Evolutionary conservation across 2,797 vertebrate species (phyloP).

Genomic region (Sebastes taczanowskii): DNA sequence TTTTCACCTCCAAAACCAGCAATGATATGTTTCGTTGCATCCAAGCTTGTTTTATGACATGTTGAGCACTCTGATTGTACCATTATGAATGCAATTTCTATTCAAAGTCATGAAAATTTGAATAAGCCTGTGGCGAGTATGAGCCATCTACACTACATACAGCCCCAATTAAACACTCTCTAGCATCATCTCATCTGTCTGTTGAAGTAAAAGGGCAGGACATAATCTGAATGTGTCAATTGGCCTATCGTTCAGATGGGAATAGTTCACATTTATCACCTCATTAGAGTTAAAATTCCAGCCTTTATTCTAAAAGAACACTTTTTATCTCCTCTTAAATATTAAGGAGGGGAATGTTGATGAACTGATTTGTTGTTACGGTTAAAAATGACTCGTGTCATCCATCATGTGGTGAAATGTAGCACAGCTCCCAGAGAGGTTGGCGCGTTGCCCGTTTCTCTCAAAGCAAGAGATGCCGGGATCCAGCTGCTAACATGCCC

Average conservation of each 20-base stretch:
- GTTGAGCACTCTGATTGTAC: conserved; percentile 34
- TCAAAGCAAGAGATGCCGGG: conserved; percentile 32
- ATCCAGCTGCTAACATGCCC: conserved; percentile 63
- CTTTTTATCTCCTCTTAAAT: conserved; percentile 40
- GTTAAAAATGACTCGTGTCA: conserved; percentile 67
- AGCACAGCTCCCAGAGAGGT: conserved; percentile 71
- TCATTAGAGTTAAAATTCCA: conserved; percentile 39
- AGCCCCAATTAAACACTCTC: conserved; percentile 28
- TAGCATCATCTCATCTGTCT: conserved; percentile 20
- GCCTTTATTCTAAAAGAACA: conserved; percentile 14
- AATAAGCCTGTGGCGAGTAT: conserved; percentile 24
- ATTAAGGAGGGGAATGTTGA: conserved; percentile 44
- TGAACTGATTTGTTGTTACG: conserved; percentile 61
- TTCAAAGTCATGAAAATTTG: conserved; percentile 58
- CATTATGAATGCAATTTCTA: conserved; percentile 26
- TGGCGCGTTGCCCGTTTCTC: conserved; percentile 61
- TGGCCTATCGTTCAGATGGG: conserved; percentile 8
- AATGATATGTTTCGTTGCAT: conserved; percentile 21
- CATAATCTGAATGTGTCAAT: conserved; percentile 41
- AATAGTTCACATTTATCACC: conserved; percentile 28
- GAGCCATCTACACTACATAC: neutral
- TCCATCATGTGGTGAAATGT: conserved; percentile 76
- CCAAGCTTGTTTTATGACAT: conserved; percentile 38
- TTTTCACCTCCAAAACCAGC: conserved; percentile 27
- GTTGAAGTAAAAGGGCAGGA: conserved; percentile 21